Percentiles rank a stretch among this genome's conserved stretches.
Conservation (phyloP, 2,797 vertebrate species). For the Myotis daubentonii region DNA sequence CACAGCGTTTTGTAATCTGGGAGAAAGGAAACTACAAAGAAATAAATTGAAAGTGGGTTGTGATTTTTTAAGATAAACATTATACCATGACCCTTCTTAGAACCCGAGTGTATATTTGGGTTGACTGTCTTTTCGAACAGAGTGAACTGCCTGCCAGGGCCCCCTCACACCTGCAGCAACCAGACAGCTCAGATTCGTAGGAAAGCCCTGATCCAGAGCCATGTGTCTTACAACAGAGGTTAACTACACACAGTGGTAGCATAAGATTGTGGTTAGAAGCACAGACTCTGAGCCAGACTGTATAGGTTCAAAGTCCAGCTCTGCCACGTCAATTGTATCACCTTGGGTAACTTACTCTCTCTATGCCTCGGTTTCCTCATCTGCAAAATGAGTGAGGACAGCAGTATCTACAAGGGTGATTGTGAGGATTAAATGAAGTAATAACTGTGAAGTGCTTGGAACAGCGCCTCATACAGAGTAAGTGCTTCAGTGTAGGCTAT, state of each 20-base stretch:
- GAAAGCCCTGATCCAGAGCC: background rate
- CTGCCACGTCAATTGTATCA: background rate
- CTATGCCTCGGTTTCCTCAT: background rate
- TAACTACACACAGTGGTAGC: background rate
- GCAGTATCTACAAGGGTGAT: background rate
- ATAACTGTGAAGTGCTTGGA: background rate
- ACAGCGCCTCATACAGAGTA: background rate
- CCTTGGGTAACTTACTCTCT: background rate
- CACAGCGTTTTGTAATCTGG: background rate
- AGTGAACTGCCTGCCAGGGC: background rate
- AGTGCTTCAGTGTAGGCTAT: background rate
- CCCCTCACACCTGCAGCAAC: background rate
- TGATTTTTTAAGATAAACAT: constrained; percentile 56
- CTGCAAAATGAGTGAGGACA: background rate
- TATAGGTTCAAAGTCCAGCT: background rate
- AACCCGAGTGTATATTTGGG: background rate
- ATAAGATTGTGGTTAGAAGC: background rate
- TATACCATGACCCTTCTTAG: background rate
- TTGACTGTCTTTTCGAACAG: constrained; percentile 2
- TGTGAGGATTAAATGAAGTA: background rate
- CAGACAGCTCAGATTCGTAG: background rate
- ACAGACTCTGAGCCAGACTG: background rate
- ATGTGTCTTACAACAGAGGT: background rate
- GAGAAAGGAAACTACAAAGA: constrained; percentile 18
- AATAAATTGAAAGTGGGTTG: background rate